These are phyloP conservation scores for Hydrolagus colliei DNA, from an alignment of 2,797 vertebrate species.

Conservation along the genomic window DNA sequence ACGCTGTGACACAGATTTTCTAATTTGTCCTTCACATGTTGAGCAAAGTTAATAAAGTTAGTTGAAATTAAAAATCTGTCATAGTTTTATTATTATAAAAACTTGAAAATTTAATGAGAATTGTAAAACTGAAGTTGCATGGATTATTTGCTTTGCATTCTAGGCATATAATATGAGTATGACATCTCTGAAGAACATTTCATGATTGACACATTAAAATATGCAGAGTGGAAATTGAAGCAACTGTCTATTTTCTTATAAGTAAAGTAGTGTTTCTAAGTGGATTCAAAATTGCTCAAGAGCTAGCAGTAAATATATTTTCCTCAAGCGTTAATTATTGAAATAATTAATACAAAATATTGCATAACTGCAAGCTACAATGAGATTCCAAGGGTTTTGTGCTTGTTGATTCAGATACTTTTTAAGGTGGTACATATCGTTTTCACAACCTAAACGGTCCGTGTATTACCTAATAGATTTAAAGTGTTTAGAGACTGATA, in stretches of 20 bases:
- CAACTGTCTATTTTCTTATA: not conserved
- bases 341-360: not conserved
- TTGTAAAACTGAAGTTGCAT: not conserved
- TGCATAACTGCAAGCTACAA: not conserved
- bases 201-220: not conserved
- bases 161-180: not conserved
- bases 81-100: not conserved
- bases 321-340: not conserved
- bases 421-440: not conserved
- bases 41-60: slow-evolving; percentile 20
- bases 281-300: not conserved
- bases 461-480: not conserved
- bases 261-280: not conserved
- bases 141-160: not conserved
- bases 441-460: not conserved
- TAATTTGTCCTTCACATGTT: slow-evolving; percentile 7
- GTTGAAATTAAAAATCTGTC: not conserved
- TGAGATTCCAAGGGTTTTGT: not conserved
- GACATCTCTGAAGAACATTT: not conserved
- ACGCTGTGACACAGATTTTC: slow-evolving; percentile 8
- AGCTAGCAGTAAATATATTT: not conserved
- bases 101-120: not conserved
- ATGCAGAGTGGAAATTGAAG: not conserved
- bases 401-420: not conserved
- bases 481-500: not conserved